Evolutionary conservation across 2,797 vertebrate genomes (phyloP).

Genomic region (Holocentrus rufus): DNA sequence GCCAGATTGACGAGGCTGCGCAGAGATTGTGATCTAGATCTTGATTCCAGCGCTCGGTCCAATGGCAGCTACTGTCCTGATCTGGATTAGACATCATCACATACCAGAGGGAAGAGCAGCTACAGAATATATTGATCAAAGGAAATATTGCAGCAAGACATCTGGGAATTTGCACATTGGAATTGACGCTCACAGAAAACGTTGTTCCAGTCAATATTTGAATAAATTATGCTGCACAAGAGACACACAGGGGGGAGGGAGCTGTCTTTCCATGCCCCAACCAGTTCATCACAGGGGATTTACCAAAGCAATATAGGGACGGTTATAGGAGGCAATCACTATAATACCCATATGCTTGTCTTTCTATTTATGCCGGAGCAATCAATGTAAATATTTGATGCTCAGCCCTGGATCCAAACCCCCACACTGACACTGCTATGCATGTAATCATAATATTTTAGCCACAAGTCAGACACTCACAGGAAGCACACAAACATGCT

Average conservation of each 20-base stretch:
- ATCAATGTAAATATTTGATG: background rate
- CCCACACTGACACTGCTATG: background rate
- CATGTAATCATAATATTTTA: background rate
- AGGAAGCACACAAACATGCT: background rate
- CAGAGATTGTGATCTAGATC: background rate
- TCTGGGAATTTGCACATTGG: too few relatives aligned
- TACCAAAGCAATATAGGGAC: constrained; percentile 19
- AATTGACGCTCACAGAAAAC: too few relatives aligned
- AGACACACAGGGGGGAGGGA: background rate
- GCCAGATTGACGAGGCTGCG: background rate
- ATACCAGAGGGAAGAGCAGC: too few relatives aligned
- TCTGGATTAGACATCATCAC: background rate
- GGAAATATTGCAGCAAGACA: too few relatives aligned
- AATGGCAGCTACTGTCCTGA: background rate
- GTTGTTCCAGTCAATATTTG: too few relatives aligned
- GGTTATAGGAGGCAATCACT: background rate
- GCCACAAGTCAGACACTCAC: background rate
- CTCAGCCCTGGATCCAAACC: background rate
- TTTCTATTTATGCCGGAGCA: background rate
- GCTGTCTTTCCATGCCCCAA: background rate
- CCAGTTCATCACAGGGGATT: background rate
- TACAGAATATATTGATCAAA: too few relatives aligned
- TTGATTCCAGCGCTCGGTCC: background rate
- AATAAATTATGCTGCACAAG: too few relatives aligned
- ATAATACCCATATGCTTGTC: background rate